Evolutionary conservation across 2,888 invertebrate genomes (phyloP).

Genomic region (Iselma pallidipennis): DNA sequence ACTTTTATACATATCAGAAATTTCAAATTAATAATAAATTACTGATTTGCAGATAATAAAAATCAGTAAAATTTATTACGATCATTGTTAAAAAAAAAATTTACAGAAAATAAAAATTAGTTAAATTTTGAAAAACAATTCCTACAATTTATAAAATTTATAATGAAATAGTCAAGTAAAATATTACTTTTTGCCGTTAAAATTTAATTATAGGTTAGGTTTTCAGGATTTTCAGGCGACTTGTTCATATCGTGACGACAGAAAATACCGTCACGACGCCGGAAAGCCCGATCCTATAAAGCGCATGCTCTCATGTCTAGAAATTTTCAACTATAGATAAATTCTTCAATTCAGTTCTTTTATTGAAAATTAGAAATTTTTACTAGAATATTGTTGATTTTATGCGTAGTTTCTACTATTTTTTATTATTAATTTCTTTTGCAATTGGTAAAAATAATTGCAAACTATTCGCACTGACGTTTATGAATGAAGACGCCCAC

Average conservation of each 20-base stretch:
- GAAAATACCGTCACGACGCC: not conserved
- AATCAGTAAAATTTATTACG: too few relatives aligned
- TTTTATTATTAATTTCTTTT: too few relatives aligned
- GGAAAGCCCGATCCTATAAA: not conserved
- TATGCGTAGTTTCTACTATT: too few relatives aligned
- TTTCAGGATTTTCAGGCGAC: not conserved
- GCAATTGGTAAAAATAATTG: too few relatives aligned
- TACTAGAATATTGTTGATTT: too few relatives aligned
- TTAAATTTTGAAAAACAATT: too few relatives aligned
- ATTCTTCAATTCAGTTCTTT: not conserved
- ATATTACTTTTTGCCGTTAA: too few relatives aligned
- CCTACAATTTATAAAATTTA: not conserved
- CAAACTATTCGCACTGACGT: too few relatives aligned
- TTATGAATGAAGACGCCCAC: conserved; percentile 15
- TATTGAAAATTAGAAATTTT: too few relatives aligned
- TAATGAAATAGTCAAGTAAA: too few relatives aligned
- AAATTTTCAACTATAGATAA: not conserved
- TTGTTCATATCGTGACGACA: not conserved
- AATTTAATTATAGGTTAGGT: not conserved
- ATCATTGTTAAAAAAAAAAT: not conserved
- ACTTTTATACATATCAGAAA: not conserved
- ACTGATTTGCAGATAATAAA: too few relatives aligned
- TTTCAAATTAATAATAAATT: not conserved
- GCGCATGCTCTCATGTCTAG: conserved; percentile 19
- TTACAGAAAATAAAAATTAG: not conserved